phyloP scores from a whole-genome alignment of 1,140 invertebrate genomes.

The Venturia canescens region DNA sequence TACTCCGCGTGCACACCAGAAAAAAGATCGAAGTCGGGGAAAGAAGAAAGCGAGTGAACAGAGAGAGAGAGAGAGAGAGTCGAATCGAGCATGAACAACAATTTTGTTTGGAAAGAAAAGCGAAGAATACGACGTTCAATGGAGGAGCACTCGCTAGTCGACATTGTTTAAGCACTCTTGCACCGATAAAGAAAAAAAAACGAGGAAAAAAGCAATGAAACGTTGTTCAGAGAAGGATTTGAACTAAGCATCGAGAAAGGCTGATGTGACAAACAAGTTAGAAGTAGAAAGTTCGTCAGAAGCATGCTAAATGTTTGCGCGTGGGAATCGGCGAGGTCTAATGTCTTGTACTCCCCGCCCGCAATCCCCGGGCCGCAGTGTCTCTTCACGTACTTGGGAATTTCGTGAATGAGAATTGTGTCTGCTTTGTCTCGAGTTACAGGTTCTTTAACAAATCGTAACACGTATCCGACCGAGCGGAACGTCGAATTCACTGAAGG shows the following conservation, averaged over 20 bases:
- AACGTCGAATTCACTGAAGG: conserved; percentile 30
- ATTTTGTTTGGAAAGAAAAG: neutral
- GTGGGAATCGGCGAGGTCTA: conserved; percentile 31
- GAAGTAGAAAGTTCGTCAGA: neutral
- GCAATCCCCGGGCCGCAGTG: neutral
- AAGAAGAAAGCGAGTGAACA: neutral
- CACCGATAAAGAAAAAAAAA: neutral
- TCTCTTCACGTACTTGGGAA: neutral
- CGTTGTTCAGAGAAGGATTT: no score
- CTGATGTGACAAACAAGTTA: neutral
- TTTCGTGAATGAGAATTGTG: conserved; percentile 28
- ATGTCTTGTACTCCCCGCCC: neutral
- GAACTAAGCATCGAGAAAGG: neutral
- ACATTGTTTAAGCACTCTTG: no score
- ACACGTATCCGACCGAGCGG: conserved; percentile 43
- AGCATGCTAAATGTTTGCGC: conserved; percentile 27
- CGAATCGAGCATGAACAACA: neutral
- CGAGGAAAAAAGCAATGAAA: no score
- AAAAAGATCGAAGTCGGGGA: neutral
- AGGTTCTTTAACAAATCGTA: conserved; percentile 47
- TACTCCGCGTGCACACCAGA: conserved; percentile 7
- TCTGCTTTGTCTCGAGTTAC: conserved; percentile 47
- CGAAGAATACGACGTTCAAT: neutral
- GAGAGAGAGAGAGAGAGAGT: neutral
- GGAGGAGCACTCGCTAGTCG: neutral